These are phyloP conservation scores for Achroia grisella DNA, from an alignment of 1,140 invertebrate species.

Conservation along the genomic window DNA sequence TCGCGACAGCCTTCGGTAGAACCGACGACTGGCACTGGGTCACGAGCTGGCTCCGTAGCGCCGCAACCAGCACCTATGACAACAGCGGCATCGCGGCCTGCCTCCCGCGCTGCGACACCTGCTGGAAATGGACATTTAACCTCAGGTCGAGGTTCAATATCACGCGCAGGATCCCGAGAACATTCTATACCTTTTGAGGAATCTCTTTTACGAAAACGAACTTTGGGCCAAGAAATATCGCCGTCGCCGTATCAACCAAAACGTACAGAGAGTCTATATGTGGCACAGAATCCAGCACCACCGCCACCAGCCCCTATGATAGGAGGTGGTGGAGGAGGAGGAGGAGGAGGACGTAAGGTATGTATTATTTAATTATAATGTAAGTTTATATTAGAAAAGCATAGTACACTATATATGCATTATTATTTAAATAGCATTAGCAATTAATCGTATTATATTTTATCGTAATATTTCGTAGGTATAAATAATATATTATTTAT, in stretches of 20 bases:
- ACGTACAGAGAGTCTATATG: slow-evolving; percentile 88
- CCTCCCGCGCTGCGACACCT: slow-evolving; percentile 54
- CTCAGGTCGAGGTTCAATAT: slow-evolving; percentile 62
- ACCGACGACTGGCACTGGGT: slow-evolving; percentile 36
- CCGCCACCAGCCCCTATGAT: slow-evolving; percentile 64
- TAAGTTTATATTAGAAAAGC: too few relatives aligned
- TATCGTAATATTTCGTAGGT: too few relatives aligned
- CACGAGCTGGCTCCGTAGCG: slow-evolving; percentile 26
- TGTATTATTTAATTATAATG: slow-evolving; percentile 9
- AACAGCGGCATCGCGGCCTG: slow-evolving; percentile 46
- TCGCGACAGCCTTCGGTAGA: slow-evolving; percentile 87
- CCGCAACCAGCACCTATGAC: slow-evolving; percentile 70
- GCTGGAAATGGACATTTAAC: slow-evolving; percentile 73
- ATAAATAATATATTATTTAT: too few relatives aligned
- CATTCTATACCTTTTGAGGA: slow-evolving; percentile 83
- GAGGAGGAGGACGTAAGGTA: slow-evolving; percentile 66
- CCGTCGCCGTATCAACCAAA: slow-evolving; percentile 89
- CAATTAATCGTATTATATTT: too few relatives aligned
- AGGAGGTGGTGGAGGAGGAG: slow-evolving; percentile 58
- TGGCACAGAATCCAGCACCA: slow-evolving; percentile 73
- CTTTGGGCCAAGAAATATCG: slow-evolving; percentile 89
- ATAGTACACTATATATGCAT: too few relatives aligned
- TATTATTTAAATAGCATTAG: too few relatives aligned
- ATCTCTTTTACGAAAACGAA: slow-evolving; percentile 83
- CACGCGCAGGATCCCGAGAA: slow-evolving; percentile 62